Base-by-base conservation (phyloP, 2,888 invertebrate species). In the Orthosia cruda region DNA sequence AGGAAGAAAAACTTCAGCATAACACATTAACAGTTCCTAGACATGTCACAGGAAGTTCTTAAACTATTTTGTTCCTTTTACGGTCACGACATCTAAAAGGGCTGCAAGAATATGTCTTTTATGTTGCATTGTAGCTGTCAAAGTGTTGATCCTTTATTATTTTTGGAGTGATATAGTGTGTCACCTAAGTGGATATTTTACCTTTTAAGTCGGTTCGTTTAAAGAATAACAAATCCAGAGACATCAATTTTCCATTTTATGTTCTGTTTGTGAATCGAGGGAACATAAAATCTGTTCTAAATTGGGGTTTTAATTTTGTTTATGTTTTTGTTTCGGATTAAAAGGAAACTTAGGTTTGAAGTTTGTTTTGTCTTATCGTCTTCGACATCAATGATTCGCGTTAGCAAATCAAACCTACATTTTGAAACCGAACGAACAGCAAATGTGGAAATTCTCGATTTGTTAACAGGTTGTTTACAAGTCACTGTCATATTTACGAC, bases 11-110 rank as follows among this genome's bases (percentile, higher is more conserved):
- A 80, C 71, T 81, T 88, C 83, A 76, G 47, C 67, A 69, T 69
- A 88, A 82, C 78, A 75, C 87, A 85, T 87, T 86, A 88, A 86
- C 83, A 61, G 74, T 86, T 81, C 87, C 79, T 50, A 74, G 80
- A 82, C 67, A 63, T 82, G 83, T 85, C 87, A 75, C 87, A 83
- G 87, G 87, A 87, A 75, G 87, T 83, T 71, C 79, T 71, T 71
- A 77, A 74, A 65, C 63, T 68, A 70, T 77, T 86, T 87, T 85
- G 77, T 63, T 86, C 83, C 87, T 81, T 82, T 81, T 86, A 86
- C 71, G 85, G 83, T 63, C 63, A 75, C 47, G 40, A 65, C 72
- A 82, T 83, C 78, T 86, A 80, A 87, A 85, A 82, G 83, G 65
- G 72, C 72, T 65, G 50, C 69, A 61, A 68, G 54, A 70, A 73